Conservation (phyloP, 2,113 vertebrate genomes). For the Oryzias javanicus region DNA sequence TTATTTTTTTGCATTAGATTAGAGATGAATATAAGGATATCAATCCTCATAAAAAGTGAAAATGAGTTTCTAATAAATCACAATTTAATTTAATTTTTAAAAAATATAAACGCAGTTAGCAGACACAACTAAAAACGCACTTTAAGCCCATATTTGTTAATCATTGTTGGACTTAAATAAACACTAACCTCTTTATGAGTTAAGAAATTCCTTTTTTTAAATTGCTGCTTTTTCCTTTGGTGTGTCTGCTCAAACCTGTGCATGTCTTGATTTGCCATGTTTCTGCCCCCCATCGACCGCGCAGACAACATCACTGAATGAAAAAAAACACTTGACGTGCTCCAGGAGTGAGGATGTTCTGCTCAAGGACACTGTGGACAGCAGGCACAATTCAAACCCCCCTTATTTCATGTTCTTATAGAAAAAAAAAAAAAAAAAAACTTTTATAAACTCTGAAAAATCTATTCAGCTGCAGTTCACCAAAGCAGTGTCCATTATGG, state of each 20-base stretch:
- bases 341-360: constrained; percentile 30
- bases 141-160: too few species aligned
- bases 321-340: constrained; percentile 37
- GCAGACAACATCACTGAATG: constrained; percentile 24
- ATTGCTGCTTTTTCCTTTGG: not conserved
- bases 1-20: too few species aligned
- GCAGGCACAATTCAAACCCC: not conserved
- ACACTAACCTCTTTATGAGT: too few species aligned
- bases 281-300: constrained; percentile 6
- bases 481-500: constrained; percentile 2
- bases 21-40: too few species aligned
- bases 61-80: too few species aligned
- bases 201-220: too few species aligned
- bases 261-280: not conserved
- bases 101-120: too few species aligned
- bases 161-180: too few species aligned
- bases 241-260: constrained; percentile 8
- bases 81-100: too few species aligned
- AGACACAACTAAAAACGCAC: too few species aligned
- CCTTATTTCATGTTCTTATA: constrained; percentile 6
- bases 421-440: constrained; percentile 26
- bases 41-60: too few species aligned
- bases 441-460: constrained; percentile 1
- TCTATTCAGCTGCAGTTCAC: constrained; percentile 18
- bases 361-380: constrained; percentile 52